Evolutionary conservation across 2,797 vertebrate species (phyloP).

Genomic region (Lepus townsendii): DNA sequence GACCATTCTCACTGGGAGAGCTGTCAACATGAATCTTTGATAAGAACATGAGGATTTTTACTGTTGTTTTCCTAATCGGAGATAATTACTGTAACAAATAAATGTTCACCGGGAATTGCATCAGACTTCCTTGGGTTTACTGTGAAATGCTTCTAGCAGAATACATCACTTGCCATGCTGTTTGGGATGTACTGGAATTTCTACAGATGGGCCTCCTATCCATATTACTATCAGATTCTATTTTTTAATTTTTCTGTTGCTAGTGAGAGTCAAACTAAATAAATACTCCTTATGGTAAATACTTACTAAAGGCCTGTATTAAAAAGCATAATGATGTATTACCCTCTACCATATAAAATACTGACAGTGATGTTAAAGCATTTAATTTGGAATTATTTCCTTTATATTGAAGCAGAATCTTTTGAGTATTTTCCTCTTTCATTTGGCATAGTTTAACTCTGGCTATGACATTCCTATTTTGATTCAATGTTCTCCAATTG

Average conservation of each 20-base stretch:
- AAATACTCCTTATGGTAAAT: neutral
- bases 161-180: constrained; percentile 62
- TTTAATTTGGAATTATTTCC: neutral
- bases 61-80: constrained; percentile 57
- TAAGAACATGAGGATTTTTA: constrained; percentile 56
- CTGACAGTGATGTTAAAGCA: neutral
- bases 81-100: constrained; percentile 61
- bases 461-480: neutral
- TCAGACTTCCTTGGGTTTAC: constrained; percentile 40
- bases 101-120: constrained; percentile 42
- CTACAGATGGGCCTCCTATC: neutral
- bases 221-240: constrained; percentile 22
- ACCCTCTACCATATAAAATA: neutral
- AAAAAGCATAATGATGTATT: constrained; percentile 13
- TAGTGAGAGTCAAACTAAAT: constrained; percentile 6
- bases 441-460: neutral
- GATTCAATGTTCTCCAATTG: neutral
- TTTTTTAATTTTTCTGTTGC: constrained; percentile 41
- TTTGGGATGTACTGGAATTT: constrained; percentile 15
- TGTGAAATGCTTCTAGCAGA: constrained; percentile 22
- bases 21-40: constrained; percentile 24
- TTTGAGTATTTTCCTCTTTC: neutral
- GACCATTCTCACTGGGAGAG: constrained; percentile 25
- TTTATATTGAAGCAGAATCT: neutral
- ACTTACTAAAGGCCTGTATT: constrained; percentile 40